Conservation (phyloP, 2,888 invertebrate genomes). For the Synanthedon tipuliformis region DNA sequence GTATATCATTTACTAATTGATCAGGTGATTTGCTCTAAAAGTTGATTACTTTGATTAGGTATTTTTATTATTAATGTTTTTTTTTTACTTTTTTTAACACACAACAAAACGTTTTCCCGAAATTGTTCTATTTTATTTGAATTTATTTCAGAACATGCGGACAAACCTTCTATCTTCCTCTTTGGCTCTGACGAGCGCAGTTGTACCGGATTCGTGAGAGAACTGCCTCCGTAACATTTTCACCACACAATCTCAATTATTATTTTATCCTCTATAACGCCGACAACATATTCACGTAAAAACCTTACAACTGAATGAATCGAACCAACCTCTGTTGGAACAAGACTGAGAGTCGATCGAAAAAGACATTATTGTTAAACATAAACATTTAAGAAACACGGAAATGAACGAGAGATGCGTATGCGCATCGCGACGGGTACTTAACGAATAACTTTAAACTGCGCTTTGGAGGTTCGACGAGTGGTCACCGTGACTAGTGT, state of each 20-base stretch:
- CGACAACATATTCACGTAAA: too few species aligned
- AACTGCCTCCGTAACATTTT: constrained; percentile 46
- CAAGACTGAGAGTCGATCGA: not conserved
- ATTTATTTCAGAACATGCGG: not conserved
- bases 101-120: too few species aligned
- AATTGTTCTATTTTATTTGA: not conserved
- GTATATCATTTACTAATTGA: too few species aligned
- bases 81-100: too few species aligned
- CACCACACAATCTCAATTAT: constrained; percentile 1
- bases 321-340: too few species aligned
- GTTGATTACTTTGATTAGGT: too few species aligned
- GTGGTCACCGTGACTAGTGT: not conserved
- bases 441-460: constrained; percentile 8
- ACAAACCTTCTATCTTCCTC: constrained; percentile 53
- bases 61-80: too few species aligned
- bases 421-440: constrained; percentile 5
- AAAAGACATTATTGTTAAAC: constrained; percentile 1
- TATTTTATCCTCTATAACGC: not conserved
- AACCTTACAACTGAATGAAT: too few species aligned
- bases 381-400: not conserved
- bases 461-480: not conserved
- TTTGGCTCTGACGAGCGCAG: constrained; percentile 43
- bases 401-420: constrained; percentile 3
- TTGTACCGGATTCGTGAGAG: constrained; percentile 58
- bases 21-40: too few species aligned